Evolutionary conservation across 92 coral and sea anemone genomes (phyloP), one percentile per base, ranked within the genome.

Genomic region (Epizoanthus ramosus): DNA sequence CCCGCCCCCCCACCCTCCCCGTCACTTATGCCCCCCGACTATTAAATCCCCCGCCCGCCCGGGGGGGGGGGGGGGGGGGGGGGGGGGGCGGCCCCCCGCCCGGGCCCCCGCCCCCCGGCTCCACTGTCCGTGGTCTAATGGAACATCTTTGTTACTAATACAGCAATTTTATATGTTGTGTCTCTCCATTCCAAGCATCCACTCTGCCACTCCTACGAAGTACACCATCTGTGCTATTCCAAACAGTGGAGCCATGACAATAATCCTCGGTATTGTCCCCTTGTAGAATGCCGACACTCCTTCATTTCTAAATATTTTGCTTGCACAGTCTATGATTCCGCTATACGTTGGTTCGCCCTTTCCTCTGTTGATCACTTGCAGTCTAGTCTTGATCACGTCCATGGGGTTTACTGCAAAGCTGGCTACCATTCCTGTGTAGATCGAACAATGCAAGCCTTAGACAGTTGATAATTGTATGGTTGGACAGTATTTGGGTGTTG

Each of bases 181-280:
- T 31, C 31, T 31, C 23, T 92, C 87, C 45, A 90, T 21, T 8
- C 98, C 99, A 37, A 97, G n/a, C 16, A 97, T 58, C 80, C 79
- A 68, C 47, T 97, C 97, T 33, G 99, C 98, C n/a, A 97, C 95
- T 33, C 98, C 99, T 67, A 94, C 67, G 71, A 94, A 92, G 85
- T 97, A 97, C 31, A 97, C 99, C 43, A 88, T 91, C 75, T 97
- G 99, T 37, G 99, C 99, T 52, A 97, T 97, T 22, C 99, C 99
- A 97, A 97, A 94, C 74, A 97, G 56, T 12, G 99, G 99, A 7
- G 99, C 98, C 33, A 97, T 97, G 1, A 97, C 99, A 57, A 97
- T 90, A 88, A 97, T 94, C 31, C 99, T 89, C 10, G 99, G 99
- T 22, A 97, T 92, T 16, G 98, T 91, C 45, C 99, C 99, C 69